A percentile compares a stretch with the other conserved stretches of the same genome.
These are phyloP conservation scores for Drosophila cardini DNA, from an alignment of 1,140 invertebrate species.

Conservation along the genomic window DNA sequence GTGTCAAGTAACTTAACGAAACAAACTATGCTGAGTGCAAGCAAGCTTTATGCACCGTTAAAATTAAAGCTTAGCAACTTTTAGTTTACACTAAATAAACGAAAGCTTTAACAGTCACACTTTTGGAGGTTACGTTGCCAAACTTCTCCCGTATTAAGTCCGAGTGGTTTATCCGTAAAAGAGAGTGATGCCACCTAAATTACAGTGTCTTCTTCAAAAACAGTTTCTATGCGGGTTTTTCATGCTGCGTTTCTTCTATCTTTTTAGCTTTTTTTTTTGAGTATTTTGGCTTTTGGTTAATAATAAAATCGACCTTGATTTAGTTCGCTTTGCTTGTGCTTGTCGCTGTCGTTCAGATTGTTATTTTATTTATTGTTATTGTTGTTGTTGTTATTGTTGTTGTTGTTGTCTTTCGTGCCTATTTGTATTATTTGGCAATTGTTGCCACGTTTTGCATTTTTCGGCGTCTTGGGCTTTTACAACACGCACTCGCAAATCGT, in stretches of 20 bases:
- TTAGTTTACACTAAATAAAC: neutral
- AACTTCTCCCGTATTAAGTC: neutral
- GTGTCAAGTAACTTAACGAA: neutral
- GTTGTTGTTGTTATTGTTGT: conserved; percentile 35
- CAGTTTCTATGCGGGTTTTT: conserved; percentile 25
- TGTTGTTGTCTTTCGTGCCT: conserved; percentile 60
- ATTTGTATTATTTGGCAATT: conserved; percentile 76
- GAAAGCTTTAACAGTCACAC: neutral
- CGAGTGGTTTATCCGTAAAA: neutral
- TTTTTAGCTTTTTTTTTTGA: conserved; percentile 3
- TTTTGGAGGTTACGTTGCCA: neutral
- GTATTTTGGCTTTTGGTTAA: conserved; percentile 42
- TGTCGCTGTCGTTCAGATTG: neutral
- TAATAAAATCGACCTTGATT: conserved; percentile 60
- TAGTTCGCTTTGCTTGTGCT: conserved; percentile 30
- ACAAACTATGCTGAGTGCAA: neutral
- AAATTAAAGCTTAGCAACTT: too few species aligned
- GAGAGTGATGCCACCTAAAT: conserved; percentile 1
- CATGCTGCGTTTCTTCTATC: too few species aligned
- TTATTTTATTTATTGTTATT: conserved; percentile 15
- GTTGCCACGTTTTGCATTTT: conserved; percentile 63
- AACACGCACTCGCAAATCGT: conserved; percentile 46
- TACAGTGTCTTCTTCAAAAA: conserved; percentile 18
- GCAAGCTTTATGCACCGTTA: neutral
- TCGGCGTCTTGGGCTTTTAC: conserved; percentile 58